Evolutionary conservation across 2,888 invertebrate genomes (phyloP), one percentile per base, ranked within the genome.

Genomic region (Amphipoea lucens): DNA sequence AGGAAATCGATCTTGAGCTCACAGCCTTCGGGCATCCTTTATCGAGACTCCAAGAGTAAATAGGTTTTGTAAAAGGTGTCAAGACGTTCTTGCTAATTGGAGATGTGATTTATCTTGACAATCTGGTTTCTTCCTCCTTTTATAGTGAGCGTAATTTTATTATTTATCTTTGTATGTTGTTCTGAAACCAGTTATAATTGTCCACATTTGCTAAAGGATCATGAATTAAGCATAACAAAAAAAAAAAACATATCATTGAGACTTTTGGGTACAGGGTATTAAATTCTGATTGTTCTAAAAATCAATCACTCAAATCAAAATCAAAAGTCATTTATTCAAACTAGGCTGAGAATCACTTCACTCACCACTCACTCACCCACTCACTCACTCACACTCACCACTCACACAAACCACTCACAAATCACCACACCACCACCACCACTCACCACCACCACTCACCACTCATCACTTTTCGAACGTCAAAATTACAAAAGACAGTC

Each of bases 1-100:
- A 60, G 79, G 69, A 83, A 79, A 83, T 85, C 36, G 83, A 85
- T 83, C 63, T 83, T 36, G 57, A 57, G 74, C 60, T 62, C 67
- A 57, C 72, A 74, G 73, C 85, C 71, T 73, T 73, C 60, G 51
- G 51, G 48, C 20, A 70, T 75, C 73, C 78, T 75, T 67, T 76
- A 75, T 76, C 36, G 36, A 80, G 51, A 60, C 36, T 54, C 6
- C 54, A n/a, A 23, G 57, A 57, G 57, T 57, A 57, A 23, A 57
- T 57, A 57, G 23, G 23, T 9, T 57, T 57, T 57, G 23, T 57
- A 42, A 54, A 71, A 29, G 40, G 63, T 54, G 62, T 51, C 11
- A 57, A 40, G 40, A 48, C 9, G 63, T 68, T 57, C 11, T 45
- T 48, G n/a, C 14, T 81, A 79, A 72, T 75, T 74, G 1, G 57